Evolutionary conservation across 2,797 vertebrate genomes (phyloP).

Genomic region (Pristis pectinata): DNA sequence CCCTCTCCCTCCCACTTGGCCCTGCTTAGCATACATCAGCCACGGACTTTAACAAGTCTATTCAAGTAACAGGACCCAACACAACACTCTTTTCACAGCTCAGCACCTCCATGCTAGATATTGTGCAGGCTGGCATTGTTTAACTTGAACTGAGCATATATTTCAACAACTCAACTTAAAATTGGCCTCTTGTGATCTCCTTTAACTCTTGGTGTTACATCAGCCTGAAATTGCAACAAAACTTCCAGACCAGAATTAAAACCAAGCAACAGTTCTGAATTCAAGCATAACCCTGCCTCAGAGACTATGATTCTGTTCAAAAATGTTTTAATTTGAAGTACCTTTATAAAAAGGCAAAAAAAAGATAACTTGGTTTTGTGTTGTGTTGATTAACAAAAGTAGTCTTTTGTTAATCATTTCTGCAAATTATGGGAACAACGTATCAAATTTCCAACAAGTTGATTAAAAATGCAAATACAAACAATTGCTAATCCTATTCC

Average conservation of each 20-base stretch:
- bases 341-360: background rate
- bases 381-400: no score
- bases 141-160: constrained; percentile 61
- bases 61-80: constrained; percentile 70
- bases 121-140: constrained; percentile 68
- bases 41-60: constrained; percentile 88
- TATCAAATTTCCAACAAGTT: background rate
- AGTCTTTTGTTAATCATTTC: background rate
- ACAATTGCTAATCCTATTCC: background rate
- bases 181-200: constrained; percentile 55
- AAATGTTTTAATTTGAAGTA: background rate
- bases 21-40: constrained; percentile 83
- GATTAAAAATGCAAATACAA: background rate
- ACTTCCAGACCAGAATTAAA: background rate
- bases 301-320: background rate
- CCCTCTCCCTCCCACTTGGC: constrained; percentile 61
- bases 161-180: constrained; percentile 62
- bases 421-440: background rate
- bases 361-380: background rate
- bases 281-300: constrained; percentile 7
- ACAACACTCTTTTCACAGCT: constrained; percentile 74
- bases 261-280: constrained; percentile 1
- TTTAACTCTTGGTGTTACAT: constrained; percentile 65
- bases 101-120: constrained; percentile 67
- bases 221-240: constrained; percentile 52